A percentile compares a stretch with the other conserved stretches of the same genome.
Conservation (phyloP, 1,140 invertebrate species). For the Heliconius hermathena region DNA sequence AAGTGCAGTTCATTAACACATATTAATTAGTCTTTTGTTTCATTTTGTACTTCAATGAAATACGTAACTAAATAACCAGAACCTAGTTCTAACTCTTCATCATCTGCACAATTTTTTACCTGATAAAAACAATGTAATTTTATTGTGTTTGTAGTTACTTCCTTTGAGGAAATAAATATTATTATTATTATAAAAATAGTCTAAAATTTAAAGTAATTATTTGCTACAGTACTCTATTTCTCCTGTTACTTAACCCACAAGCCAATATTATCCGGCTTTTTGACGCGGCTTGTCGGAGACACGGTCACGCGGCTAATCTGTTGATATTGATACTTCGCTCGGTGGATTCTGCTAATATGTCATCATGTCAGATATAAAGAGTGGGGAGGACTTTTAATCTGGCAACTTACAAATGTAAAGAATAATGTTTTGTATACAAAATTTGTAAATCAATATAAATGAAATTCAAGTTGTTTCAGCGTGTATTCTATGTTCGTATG, state of each 20-base stretch:
- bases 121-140: too few species aligned
- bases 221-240: not conserved
- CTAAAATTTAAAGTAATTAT: not conserved
- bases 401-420: not conserved
- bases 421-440: not conserved
- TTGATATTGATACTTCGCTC: slow-evolving; percentile 45
- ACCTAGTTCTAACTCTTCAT: too few species aligned
- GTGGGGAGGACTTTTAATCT: not conserved
- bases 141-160: too few species aligned
- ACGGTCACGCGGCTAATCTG: slow-evolving; percentile 52
- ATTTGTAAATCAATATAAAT: not conserved
- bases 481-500: too few species aligned
- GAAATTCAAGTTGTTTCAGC: too few species aligned
- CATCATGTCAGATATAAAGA: not conserved
- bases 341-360: not conserved
- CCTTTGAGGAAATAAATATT: too few species aligned
- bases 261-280: slow-evolving; percentile 49
- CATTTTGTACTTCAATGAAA: too few species aligned
- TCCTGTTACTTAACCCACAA: not conserved
- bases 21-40: too few species aligned
- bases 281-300: slow-evolving; percentile 41
- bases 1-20: too few species aligned
- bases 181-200: too few species aligned
- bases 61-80: too few species aligned
- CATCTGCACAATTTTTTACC: too few species aligned